These are phyloP conservation scores for Laothoe populi DNA, from an alignment of 2,888 invertebrate species.

Conservation along the genomic window DNA sequence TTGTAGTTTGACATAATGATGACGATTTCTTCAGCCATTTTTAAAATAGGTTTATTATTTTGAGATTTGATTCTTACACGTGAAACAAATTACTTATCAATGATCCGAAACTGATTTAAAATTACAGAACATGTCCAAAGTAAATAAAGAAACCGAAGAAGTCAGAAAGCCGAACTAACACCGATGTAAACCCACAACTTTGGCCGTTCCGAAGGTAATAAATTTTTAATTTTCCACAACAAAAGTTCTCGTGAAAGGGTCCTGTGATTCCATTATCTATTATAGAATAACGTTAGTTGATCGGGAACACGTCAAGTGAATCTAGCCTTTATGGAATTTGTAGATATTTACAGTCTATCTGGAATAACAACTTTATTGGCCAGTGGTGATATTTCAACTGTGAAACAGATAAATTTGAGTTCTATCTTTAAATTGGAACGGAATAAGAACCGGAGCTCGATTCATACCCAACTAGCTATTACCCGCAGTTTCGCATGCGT, in stretches of 20 bases:
- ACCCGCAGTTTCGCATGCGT: too few species aligned
- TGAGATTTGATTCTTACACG: background rate
- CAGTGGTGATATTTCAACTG: too few species aligned
- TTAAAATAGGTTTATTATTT: too few species aligned
- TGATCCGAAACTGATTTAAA: conserved; percentile 5
- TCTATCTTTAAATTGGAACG: too few species aligned
- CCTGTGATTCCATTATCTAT: conserved; percentile 8
- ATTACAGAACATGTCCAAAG: background rate
- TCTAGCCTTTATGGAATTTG: too few species aligned
- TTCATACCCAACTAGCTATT: too few species aligned
- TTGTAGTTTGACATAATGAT: too few species aligned
- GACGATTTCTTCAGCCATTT: too few species aligned
- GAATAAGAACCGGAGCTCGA: too few species aligned
- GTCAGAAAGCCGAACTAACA: conserved; percentile 2
- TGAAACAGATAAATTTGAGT: too few species aligned
- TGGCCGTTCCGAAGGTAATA: conserved; percentile 24
- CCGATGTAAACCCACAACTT: conserved; percentile 5
- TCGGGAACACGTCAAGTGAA: background rate
- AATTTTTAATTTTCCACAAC: conserved; percentile 27
- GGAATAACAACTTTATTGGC: too few species aligned
- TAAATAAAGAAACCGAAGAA: background rate
- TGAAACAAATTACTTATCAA: background rate
- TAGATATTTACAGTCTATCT: too few species aligned
- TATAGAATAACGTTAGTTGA: background rate
- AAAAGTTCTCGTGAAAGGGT: conserved; percentile 19